Evolutionary conservation across 2,888 invertebrate species (phyloP), one percentile per base, ranked within the genome.

Genomic region (Criorhina ranunculi): DNA sequence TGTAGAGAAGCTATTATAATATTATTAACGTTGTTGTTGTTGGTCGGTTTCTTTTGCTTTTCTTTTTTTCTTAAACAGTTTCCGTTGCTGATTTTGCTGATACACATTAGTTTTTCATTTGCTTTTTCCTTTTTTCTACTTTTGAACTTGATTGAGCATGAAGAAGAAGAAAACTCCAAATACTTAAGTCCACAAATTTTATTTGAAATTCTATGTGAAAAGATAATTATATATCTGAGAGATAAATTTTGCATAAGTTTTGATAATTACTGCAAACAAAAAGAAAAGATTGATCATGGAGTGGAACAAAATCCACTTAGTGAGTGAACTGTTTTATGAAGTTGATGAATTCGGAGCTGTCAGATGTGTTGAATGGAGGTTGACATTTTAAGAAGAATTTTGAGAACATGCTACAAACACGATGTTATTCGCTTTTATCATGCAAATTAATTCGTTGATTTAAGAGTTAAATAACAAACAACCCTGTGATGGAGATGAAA

Each of bases 1-100:
- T 62, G 53, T 53, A 17, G 40, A 17, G 40, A 24, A 24, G 24
- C 53, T 42, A 62, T 60, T 69, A 78, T 44, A 73, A 44, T 67
- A 69, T 55, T 76, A 51, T 46, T 46, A 69, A 69, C 24, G 62
- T 75, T 51, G 40, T 8, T 72, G 11, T 24, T 66, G 31, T 24
- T 33, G 51, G 66, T 24, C 57, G 42, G 72, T 78, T 78, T 42
- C 60, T 60, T 77, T 82, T 76, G 53, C 64, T 59, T 67, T 67
- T 55, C 46, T 31, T 40, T 81, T 66, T 44, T 59, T 33, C 24
- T 80, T 59, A 35, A 37, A 44, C 49, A 67, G 67, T 53, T 77
- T 66, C 72, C 59, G 64, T 66, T 66, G 55, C 17, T 67, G 53
- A 53, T 49, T 49, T 35, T 46, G 33, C 15, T 62, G 17, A 19